Evolutionary conservation across 2,888 invertebrate species (phyloP).

Genomic region (Lasioglossum malachurum): DNA sequence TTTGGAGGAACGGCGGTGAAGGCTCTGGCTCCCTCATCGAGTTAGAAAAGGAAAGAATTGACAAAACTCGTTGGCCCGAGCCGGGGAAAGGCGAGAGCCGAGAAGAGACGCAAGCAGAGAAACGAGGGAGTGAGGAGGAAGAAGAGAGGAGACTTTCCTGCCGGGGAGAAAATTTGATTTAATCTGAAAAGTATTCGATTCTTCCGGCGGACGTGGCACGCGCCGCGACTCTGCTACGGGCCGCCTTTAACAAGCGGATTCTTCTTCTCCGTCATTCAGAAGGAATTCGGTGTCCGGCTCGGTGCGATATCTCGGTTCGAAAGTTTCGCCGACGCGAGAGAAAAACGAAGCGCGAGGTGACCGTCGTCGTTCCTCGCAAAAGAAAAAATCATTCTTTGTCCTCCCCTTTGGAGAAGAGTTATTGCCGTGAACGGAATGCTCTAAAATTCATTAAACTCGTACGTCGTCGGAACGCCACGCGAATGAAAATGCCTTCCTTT

Average conservation of each 20-base stretch:
- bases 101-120: not conserved
- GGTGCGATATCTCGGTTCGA: not conserved
- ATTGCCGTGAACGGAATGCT: slow-evolving; percentile 41
- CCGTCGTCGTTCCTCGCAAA: not conserved
- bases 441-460: slow-evolving; percentile 64
- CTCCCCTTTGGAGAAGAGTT: slow-evolving; percentile 27
- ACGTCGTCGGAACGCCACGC: not conserved
- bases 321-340: not conserved
- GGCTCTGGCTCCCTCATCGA: slow-evolving; percentile 3
- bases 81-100: not conserved
- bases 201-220: slow-evolving; percentile 32
- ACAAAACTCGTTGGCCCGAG: slow-evolving; percentile 20
- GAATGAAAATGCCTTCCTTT: slow-evolving; percentile 28
- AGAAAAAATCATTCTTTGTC: slow-evolving; percentile 43
- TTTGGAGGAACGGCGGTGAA: not conserved
- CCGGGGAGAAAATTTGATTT: slow-evolving; percentile 46
- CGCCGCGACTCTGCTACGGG: slow-evolving; percentile 18
- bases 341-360: not conserved
- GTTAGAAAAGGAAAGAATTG: slow-evolving; percentile 21
- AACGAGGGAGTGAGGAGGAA: not conserved
- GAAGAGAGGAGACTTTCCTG: not conserved
- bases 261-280: slow-evolving; percentile 35
- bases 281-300: slow-evolving; percentile 46
- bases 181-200: slow-evolving; percentile 55
- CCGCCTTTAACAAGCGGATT: slow-evolving; percentile 47